phyloP scores from a whole-genome alignment of 2,113 vertebrate genomes.

The Phaethornis superciliosus region DNA sequence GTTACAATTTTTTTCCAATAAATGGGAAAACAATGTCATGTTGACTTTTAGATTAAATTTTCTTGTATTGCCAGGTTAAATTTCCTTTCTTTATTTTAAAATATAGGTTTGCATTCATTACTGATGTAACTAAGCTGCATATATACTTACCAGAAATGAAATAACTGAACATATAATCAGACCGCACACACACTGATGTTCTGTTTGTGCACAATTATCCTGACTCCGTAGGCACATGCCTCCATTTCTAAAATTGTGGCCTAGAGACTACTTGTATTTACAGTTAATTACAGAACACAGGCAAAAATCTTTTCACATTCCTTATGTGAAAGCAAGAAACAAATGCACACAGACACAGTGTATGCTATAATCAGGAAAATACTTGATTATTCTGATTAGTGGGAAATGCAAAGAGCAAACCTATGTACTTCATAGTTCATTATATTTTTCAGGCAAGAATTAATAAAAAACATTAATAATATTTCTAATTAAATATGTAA shows the following conservation, averaged over 20 bases:
- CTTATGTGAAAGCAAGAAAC: not conserved
- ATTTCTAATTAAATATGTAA: not conserved
- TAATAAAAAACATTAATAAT: not conserved
- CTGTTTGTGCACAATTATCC: not conserved
- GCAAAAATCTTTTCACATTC: not conserved
- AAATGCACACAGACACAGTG: not conserved
- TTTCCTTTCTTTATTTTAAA: not conserved
- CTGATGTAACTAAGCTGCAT: not conserved
- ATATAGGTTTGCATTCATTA: not conserved
- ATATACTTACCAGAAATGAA: not conserved
- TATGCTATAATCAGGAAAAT: not conserved
- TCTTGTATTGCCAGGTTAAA: not conserved
- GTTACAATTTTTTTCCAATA: not conserved
- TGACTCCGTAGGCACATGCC: not conserved
- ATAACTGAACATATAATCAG: not conserved
- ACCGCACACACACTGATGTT: not conserved
- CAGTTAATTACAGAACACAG: not conserved
- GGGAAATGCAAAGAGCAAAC: not conserved
- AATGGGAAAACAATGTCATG: not conserved
- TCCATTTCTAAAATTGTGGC: not conserved
- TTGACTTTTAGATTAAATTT: not conserved
- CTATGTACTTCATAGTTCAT: accelerated
- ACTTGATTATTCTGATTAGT: not conserved
- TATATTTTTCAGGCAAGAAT: not conserved
- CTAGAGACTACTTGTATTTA: not conserved